Base-by-base conservation (phyloP, 2,113 vertebrate genomes). In the Bagarius yarrelli region DNA sequence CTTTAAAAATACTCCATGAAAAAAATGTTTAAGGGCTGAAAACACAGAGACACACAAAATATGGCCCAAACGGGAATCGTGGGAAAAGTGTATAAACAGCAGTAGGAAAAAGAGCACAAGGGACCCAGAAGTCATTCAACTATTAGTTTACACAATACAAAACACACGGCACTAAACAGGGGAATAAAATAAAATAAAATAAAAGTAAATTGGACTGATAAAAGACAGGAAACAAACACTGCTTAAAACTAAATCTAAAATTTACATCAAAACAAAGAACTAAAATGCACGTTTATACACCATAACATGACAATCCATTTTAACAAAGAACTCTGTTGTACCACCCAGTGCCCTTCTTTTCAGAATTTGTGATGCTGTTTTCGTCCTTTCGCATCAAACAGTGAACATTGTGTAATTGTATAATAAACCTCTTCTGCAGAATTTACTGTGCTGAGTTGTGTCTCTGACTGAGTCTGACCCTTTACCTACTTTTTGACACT, bases 401-500 rank as follows among this genome's bases (percentile, higher is more conserved):
- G 57, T 40, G 25, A 6, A 32, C 27, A 32, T 47, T 59, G 18
- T 73, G 50, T 72, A 73, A 81, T 66, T 73, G 18, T 30, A 40
- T 64, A 3, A 57, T 47, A 76, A 70, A 57, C 47, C 60, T 72
- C 74, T 71, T 32, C 64, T 27, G 19, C 23, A 64, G 25, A 72
- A 14, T 73, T 56, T 19, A 57, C 34, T 55, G 12, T 30, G 69
- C 56, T 8, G 59, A 36, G 19, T 40, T 60, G 47, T 32, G 55
- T 69, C 40, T 80, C 36, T 80, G 34, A 76, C 67, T 32, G 61
- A 56, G 78, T 78, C 80, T 89, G 88, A 88, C 88, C 88, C 90
- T 89, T 90, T 84, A 89, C 88, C 87, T 73, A 86, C 81, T 87
- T 83, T 44, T 81, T 14, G 63, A 80, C 75, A 86, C 84, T 78